These are phyloP conservation scores for Bombus polaris DNA, from an alignment of 1,140 invertebrate genomes.

Conservation along the genomic window DNA sequence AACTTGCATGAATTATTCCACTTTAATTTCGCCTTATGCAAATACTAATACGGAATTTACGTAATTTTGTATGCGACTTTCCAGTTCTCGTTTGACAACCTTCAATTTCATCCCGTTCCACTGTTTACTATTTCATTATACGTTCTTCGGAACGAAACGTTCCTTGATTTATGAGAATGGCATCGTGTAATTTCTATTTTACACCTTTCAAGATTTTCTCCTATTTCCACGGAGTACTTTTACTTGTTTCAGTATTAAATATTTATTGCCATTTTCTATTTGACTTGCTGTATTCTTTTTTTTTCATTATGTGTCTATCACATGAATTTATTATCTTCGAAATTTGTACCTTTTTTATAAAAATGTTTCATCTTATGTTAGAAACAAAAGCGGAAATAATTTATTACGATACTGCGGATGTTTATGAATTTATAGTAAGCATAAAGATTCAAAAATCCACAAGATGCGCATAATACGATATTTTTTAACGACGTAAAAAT, in stretches of 20 bases:
- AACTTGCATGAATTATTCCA: constrained; percentile 29
- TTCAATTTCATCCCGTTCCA: background rate
- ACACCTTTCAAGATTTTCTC: background rate
- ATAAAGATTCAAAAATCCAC: background rate
- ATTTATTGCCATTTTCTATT: background rate
- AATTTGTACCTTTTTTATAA: background rate
- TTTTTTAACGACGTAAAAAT: too few species aligned
- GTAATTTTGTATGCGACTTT: constrained; percentile 30
- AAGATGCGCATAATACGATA: too few species aligned
- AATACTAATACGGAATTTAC: constrained; percentile 12
- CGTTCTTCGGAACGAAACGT: background rate
- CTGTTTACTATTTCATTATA: background rate
- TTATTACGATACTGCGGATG: background rate
- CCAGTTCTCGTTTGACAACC: constrained; percentile 7
- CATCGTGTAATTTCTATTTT: background rate
- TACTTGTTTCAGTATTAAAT: background rate
- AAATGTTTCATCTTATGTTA: background rate
- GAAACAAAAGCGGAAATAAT: background rate
- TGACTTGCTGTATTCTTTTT: background rate
- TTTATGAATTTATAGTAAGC: too few species aligned
- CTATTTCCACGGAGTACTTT: background rate
- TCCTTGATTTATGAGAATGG: background rate
- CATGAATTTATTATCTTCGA: background rate
- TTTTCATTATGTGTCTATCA: background rate
- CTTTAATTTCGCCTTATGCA: constrained; percentile 17